Base-by-base conservation (phyloP, 2,113 vertebrate species). In the Caloenas nicobarica region DNA sequence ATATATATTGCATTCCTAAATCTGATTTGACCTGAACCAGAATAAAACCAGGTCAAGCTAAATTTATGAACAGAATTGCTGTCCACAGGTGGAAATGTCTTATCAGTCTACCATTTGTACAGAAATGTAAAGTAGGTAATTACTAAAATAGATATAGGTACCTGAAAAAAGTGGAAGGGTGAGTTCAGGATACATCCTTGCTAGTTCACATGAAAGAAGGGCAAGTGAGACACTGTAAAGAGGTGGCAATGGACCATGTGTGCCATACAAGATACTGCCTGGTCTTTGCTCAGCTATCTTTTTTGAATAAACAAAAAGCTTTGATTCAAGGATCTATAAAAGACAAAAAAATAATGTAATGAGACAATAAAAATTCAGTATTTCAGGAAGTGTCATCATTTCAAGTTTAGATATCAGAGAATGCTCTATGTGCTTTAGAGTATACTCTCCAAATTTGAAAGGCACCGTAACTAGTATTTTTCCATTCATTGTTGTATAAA, bases 81-180 rank as follows among this genome's bases (percentile, higher is more conserved):
- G 22, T 50, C 84, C 61, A 87, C 18, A 74, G 28, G 12, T 48
- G 12, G 48, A 81, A 71, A 81, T 46, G 14, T 66, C 38, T 64
- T 60, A 74, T 26, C 18, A 34, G 19, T 17, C 13, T 24, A 58
- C 13, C 19, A 69, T 46, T 72, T 72, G 38, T 42, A 77, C 17
- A 61, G 79, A 84, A 81, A 69, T 14, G 28, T 53, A 42, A 89
- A 80, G 60, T 5, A 50, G 44, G 42, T 58, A 69, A 6, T 13
- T 70, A n/a, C n/a, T 53, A 48, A 69, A 88, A 95, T 24, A 79
- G 40, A 91, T 69, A 73, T 0, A 79, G 50, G 46, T 98, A 99
- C 99, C 99, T 98, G 99, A 99, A 97, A 99, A 99, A 72, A 99
- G 98, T 5, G 99, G 99, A 86, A 99, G 98, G 1, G 99, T 99